phyloP scores from a whole-genome alignment of 2,888 invertebrate species.

The Pseudeuparius sepicola region DNA sequence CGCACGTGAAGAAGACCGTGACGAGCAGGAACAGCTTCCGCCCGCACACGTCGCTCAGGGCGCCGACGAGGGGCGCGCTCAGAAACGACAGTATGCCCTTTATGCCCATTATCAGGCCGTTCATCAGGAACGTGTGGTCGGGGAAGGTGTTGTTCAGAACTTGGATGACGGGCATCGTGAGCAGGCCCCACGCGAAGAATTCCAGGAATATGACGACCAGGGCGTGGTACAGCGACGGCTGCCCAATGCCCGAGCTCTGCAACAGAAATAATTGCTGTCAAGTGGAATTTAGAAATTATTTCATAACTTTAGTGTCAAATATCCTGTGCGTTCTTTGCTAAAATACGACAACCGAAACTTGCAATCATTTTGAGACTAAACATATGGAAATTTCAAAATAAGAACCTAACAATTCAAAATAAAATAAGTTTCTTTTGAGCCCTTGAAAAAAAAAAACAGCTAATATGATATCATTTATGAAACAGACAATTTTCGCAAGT shows the following conservation, averaged over 20 bases:
- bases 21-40: slow-evolving; percentile 89
- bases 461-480: too few species aligned
- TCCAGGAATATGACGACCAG: slow-evolving; percentile 98
- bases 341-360: too few species aligned
- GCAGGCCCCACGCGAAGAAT: slow-evolving; percentile 98
- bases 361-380: too few species aligned
- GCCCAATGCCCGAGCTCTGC: slow-evolving; percentile 78
- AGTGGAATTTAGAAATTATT: neutral
- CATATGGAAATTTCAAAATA: too few species aligned
- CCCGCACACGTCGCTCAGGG: slow-evolving; percentile 97
- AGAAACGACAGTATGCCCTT: slow-evolving; percentile 90
- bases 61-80: slow-evolving; percentile 81
- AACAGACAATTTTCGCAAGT: too few species aligned
- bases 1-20: slow-evolving; percentile 97
- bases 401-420: too few species aligned
- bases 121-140: slow-evolving; percentile 98
- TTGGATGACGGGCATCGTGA: slow-evolving; percentile 94
- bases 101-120: slow-evolving; percentile 93
- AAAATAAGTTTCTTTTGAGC: too few species aligned
- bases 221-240: slow-evolving; percentile 97
- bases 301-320: too few species aligned
- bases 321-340: too few species aligned
- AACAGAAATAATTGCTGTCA: slow-evolving; percentile 33
- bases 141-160: slow-evolving; percentile 96
- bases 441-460: too few species aligned